Base-by-base conservation (phyloP, 2,797 vertebrate genomes). In the Eulemur coronatus region DNA sequence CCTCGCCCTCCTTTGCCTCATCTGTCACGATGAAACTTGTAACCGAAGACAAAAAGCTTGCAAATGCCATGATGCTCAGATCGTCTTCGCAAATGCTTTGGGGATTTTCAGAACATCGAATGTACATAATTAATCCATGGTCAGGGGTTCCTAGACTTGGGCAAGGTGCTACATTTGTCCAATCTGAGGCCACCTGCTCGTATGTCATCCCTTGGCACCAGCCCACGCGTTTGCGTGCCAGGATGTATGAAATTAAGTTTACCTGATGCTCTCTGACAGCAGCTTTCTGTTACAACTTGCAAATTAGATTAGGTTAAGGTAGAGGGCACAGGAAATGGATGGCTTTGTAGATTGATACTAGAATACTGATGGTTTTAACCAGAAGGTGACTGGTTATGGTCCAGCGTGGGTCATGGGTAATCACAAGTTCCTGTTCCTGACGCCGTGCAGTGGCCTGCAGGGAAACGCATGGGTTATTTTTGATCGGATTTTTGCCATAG, bases 231-330 rank as follows among this genome's bases (percentile, higher is more conserved):
- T 24, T 2, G 6, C 65, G 93, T 94, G 96, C 96, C 96, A 95
- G 89, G 88, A 84, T 79, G 30, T 30, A 67, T 46, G 87, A 95
- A 84, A 95, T 96, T 65, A 91, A 86, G 86, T 94, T 96, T 95
- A 93, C 95, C 93, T 94, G 96, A 94, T 94, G 93, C 63, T 69
- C 61, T 22, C 59, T 96, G 95, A 96, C 91, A 96, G 95, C 80
- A 35, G 75, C 59, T 93, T 86, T 96, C 97, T 92, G 85, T 94
- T 96, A 91, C 89, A 86, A 79, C 0, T 75, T 94, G 87, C 95
- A 96, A 93, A 97, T 98, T 86, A 89, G 89, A 97, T 96, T 86
- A 97, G 96, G 93, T 95, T 48, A 96, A 84, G 75, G 79, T 33
- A 89, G 75, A 94, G 89, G 97, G 95, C 96, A 96, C 89, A 67